A percentile compares a stretch with the other conserved stretches of the same genome.
These are phyloP conservation scores for Philypnodon macrostomus DNA, from an alignment of 2,797 vertebrate genomes.

Conservation along the genomic window DNA sequence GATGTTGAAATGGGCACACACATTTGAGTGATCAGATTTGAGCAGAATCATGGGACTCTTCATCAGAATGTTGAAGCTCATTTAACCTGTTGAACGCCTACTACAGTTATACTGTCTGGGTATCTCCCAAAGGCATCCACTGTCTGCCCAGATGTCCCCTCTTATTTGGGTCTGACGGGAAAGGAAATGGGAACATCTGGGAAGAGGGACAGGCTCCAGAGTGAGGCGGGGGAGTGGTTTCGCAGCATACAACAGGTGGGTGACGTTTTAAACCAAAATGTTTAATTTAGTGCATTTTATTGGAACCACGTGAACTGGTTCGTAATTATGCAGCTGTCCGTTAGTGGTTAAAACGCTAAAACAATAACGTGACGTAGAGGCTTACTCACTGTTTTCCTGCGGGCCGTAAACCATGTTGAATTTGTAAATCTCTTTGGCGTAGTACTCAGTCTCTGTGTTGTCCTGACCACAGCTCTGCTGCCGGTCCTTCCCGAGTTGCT, in stretches of 20 bases:
- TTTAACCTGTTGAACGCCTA: conserved; percentile 22
- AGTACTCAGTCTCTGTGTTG: conserved; percentile 89
- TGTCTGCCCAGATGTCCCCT: conserved; percentile 61
- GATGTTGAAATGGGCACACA: conserved; percentile 43
- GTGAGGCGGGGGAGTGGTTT: conserved; percentile 54
- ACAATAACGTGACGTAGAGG: not conserved
- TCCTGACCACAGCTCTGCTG: conserved; percentile 85
- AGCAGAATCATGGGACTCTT: conserved; percentile 20
- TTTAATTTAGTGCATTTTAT: not conserved
- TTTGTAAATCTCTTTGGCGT: conserved; percentile 91
- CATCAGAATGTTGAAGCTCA: conserved; percentile 23
- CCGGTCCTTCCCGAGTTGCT: conserved; percentile 80
- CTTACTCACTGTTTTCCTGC: conserved; percentile 86
- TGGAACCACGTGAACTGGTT: conserved; percentile 16
- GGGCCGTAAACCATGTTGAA: conserved; percentile 88
- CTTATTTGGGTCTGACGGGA: conserved; percentile 66
- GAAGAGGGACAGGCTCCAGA: conserved; percentile 56
- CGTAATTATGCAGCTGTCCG: conserved; percentile 55
- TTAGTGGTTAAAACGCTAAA: not conserved
- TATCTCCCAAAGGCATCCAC: conserved; percentile 52
- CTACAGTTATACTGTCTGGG: conserved; percentile 40
- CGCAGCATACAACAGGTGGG: conserved; percentile 54
- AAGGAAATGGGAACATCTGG: conserved; percentile 72
- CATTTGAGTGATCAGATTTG: conserved; percentile 24
- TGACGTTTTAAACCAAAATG: conserved; percentile 5